Percentiles rank a stretch among this genome's conserved stretches.
Evolutionary conservation across 2,888 invertebrate species (phyloP).

Genomic region (Lycocerus yunnanus): DNA sequence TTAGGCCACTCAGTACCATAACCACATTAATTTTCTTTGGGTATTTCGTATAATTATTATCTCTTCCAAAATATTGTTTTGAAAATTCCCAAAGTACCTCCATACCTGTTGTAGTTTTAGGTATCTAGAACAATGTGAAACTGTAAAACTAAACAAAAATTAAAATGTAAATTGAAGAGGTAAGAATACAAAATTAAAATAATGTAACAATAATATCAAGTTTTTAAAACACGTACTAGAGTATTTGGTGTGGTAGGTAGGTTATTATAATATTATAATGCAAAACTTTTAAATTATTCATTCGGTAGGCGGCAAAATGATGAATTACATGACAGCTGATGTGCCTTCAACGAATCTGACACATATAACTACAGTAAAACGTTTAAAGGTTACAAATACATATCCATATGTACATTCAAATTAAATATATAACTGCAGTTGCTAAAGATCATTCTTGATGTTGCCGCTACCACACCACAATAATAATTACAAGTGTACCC

Average conservation of each 20-base stretch:
- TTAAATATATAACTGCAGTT: background rate
- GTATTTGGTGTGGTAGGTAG: background rate
- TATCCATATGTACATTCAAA: constrained; percentile 15
- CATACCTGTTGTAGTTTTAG: background rate
- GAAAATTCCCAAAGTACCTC: too few relatives aligned
- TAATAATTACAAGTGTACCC: background rate
- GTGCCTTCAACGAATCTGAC: constrained; percentile 30
- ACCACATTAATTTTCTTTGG: background rate
- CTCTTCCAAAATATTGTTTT: too few relatives aligned
- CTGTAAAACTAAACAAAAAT: background rate
- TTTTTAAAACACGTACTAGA: background rate
- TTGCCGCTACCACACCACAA: background rate
- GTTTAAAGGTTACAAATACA: constrained; percentile 14
- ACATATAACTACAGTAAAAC: constrained; percentile 1
- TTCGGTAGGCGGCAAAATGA: constrained; percentile 26
- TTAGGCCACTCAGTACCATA: background rate
- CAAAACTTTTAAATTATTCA: background rate
- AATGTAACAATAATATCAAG: background rate
- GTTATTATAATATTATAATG: background rate
- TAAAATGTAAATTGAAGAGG: background rate
- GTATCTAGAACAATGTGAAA: background rate
- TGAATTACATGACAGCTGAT: constrained; percentile 35
- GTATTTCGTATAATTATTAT: background rate
- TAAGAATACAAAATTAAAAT: background rate
- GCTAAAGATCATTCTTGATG: background rate